Evolutionary conservation across 2,888 invertebrate genomes (phyloP), one percentile per base, ranked within the genome.

Genomic region (Sericinus montela): DNA sequence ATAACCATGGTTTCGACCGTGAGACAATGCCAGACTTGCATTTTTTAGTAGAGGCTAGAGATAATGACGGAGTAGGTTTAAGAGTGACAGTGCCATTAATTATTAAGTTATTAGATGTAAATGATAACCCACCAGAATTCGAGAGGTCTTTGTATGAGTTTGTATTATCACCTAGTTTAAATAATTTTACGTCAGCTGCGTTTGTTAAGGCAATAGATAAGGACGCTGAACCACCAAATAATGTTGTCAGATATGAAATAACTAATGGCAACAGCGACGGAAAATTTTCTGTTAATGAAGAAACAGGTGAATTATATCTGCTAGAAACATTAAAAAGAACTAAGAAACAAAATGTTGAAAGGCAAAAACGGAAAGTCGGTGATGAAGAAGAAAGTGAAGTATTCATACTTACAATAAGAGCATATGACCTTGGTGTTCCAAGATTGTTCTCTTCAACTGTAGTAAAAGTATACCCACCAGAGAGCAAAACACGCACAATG

Each of bases 61-160:
- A 98, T 82, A 94, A 94, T 72, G 93, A 95, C 63, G 96, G 96
- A 45, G 89, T 91, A 63, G 97, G 96, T 50, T 93, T 94, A 72
- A 91, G 91, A 62, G 93, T 94, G 37, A 93, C 92, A 58, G 91
- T 94, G 63, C 92, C 92, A 63, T 90, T 96, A 60, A 91, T 93
- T 61, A 91, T 97, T 66, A 93, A 93, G 82, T 83, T 97, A 59
- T 83, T 94, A 66, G 92, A 92, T 84, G 93, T 94, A 48, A 97
- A 98, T 77, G 97, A 98, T 82, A 94, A 97, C 82, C 90, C 92
- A 47, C 98, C 98, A 32, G 86, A 91, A 53, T 98, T 98, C 72
- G 94, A 94, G 57, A 93, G 93, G 70, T 86, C 91, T 40, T 83
- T 92, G 9, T 97, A 97, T 70, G 95, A 95, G 71, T 96, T 95